phyloP scores from a whole-genome alignment of 2,888 invertebrate genomes.

The Drosophila pseudotalamancana region DNA sequence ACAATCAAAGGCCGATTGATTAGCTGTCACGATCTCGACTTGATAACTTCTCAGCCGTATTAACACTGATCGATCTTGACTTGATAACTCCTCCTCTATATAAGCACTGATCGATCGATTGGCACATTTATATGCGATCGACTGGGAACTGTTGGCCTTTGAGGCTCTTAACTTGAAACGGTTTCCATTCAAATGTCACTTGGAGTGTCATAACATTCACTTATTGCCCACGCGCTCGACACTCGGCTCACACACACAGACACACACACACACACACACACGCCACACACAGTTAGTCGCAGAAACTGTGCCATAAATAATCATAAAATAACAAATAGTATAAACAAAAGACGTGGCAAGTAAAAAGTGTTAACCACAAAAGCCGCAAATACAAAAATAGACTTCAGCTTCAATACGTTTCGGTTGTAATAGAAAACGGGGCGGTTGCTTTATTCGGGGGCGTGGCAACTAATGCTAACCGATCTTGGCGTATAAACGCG shows the following conservation, averaged over 20 bases:
- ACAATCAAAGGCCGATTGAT: neutral
- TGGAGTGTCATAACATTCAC: slow-evolving; percentile 54
- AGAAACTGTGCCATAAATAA: slow-evolving; percentile 62
- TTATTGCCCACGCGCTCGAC: slow-evolving; percentile 44
- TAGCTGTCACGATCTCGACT: slow-evolving; percentile 4
- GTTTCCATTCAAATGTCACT: slow-evolving; percentile 46
- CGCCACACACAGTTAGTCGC: slow-evolving; percentile 13
- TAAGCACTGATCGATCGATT: slow-evolving; percentile 16
- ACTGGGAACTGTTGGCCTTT: slow-evolving; percentile 36
- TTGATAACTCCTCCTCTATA: neutral
- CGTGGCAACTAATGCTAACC: slow-evolving; percentile 19
- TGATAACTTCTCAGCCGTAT: neutral
- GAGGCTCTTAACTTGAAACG: slow-evolving; percentile 35
- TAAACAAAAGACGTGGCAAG: slow-evolving; percentile 19
- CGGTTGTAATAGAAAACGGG: slow-evolving; percentile 41
- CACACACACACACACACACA: slow-evolving; percentile 17
- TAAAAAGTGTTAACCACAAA: slow-evolving; percentile 57
- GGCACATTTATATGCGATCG: slow-evolving; percentile 33
- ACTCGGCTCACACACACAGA: slow-evolving; percentile 15
- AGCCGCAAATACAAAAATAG: slow-evolving; percentile 62
- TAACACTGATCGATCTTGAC: slow-evolving; percentile 5
- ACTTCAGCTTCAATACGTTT: slow-evolving; percentile 42
- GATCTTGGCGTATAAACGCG: slow-evolving; percentile 56
- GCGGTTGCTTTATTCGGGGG: neutral
- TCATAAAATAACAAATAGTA: slow-evolving; percentile 18